Percentiles rank a stretch among this genome's conserved stretches.
Conservation (phyloP, 2,797 vertebrate species). For the Helicolenus hilgendorfi region DNA sequence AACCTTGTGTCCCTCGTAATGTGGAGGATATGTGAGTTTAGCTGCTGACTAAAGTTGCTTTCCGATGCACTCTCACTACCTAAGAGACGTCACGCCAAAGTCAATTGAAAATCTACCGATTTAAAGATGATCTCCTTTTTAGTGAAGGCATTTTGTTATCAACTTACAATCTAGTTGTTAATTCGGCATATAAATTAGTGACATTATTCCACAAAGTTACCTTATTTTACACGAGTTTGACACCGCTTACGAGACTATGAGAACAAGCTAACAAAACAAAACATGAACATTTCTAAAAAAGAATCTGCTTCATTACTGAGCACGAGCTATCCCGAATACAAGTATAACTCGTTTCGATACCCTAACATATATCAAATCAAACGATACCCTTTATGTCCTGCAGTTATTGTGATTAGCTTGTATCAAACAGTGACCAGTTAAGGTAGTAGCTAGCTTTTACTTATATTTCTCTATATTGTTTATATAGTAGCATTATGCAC, state of each 20-base stretch:
- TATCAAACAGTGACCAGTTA: no score
- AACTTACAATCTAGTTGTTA: rapidly evolving
- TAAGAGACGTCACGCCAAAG: background rate
- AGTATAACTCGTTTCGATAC: rapidly evolving
- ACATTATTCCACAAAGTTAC: background rate
- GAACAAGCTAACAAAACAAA: background rate
- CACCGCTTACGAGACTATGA: background rate
- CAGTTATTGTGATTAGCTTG: no score
- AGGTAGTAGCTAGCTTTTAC: no score
- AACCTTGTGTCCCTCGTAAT: no score
- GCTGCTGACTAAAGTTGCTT: no score
- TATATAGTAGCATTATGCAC: no score
- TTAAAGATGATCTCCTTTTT: rapidly evolving
- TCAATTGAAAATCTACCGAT: background rate
- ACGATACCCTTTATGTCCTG: no score
- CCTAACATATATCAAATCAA: no score
- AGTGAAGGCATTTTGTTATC: background rate
- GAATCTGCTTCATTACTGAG: rapidly evolving
- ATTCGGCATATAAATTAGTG: background rate
- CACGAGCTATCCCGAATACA: background rate
- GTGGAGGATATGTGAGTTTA: no score
- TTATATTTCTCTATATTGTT: no score
- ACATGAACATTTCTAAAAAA: background rate
- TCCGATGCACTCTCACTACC: no score
- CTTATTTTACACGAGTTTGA: background rate